Base-by-base conservation (phyloP, 2,113 vertebrate genomes). In the Passer domesticus region DNA sequence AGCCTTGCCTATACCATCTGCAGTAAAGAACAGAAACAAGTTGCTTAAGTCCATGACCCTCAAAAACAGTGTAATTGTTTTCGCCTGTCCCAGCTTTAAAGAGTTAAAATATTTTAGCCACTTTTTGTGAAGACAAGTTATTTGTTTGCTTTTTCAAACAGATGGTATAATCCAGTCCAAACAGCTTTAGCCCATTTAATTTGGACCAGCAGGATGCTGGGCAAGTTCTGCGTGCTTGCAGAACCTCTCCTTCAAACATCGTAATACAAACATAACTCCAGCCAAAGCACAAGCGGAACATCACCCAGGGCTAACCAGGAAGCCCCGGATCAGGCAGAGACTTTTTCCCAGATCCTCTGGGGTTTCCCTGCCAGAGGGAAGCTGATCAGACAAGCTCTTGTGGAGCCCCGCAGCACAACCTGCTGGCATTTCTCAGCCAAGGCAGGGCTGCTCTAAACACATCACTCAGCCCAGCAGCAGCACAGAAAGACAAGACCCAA, bases 341-440 rank as follows among this genome's bases (percentile, higher is more conserved):
- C 19, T 30, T 63, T 43, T 46, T 15, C 60, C 39, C 63, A 83
- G 62, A 46, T 35, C 43, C 46, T 86, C 49, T 53, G 81, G 70
- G 74, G 16, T 55, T 87, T 84, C 75, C 62, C 35, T 80, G 53
- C 41, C 74, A 15, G 63, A 70, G 23, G 46, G 13, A 90, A 19
- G 44, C 58, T 46, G 52, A 83, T 27, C 28, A 46, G 33, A 11
- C 14, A 10, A 47, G 24, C 35, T 77, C 35, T 83, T 70, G 64
- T 56, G 64, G 88, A 90, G 88, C 72, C 70, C 78, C 43, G n/a
- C 82, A 96, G 96, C 95, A 93, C 93, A 93, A 62, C 95, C 96
- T 97, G 68, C 92, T 94, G 97, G 90, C 47, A 88, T 24, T 66
- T 59, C 82, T 86, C 78, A 69, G 93, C 44, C 91, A 90, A 63